phyloP scores from a whole-genome alignment of 2,888 invertebrate species.

The Platycnemis pennipes region DNA sequence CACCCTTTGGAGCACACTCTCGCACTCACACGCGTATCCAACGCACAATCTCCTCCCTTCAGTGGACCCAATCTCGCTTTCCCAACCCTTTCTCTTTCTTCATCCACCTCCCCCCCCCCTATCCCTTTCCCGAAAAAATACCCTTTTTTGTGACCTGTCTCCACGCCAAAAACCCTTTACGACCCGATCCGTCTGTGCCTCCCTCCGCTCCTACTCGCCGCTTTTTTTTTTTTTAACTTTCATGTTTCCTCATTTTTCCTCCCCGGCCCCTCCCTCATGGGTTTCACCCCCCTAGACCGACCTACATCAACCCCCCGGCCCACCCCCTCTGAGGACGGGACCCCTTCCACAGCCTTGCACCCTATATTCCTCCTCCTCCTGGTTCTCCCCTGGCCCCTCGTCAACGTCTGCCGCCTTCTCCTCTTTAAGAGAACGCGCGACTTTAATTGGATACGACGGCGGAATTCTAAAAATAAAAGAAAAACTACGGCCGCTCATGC shows the following conservation, averaged over 20 bases:
- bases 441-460: slow-evolving; percentile 41
- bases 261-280: background rate
- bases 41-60: background rate
- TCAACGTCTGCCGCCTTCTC: too few relatives aligned
- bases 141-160: background rate
- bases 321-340: background rate
- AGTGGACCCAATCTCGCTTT: background rate
- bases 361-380: background rate
- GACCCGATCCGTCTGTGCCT: background rate
- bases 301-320: too few relatives aligned
- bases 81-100: background rate
- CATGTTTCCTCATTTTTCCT: background rate
- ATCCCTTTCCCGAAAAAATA: background rate
- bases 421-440: background rate
- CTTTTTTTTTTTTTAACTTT: background rate
- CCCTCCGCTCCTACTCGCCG: background rate
- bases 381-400: background rate
- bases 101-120: background rate
- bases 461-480: background rate
- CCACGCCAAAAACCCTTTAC: background rate
- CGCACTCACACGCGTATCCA: background rate
- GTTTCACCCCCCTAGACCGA: background rate
- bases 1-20: background rate
- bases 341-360: background rate
- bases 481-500: background rate